These are phyloP conservation scores for Cyrtonyx montezumae DNA, from an alignment of 2,113 vertebrate species.

Conservation along the genomic window DNA sequence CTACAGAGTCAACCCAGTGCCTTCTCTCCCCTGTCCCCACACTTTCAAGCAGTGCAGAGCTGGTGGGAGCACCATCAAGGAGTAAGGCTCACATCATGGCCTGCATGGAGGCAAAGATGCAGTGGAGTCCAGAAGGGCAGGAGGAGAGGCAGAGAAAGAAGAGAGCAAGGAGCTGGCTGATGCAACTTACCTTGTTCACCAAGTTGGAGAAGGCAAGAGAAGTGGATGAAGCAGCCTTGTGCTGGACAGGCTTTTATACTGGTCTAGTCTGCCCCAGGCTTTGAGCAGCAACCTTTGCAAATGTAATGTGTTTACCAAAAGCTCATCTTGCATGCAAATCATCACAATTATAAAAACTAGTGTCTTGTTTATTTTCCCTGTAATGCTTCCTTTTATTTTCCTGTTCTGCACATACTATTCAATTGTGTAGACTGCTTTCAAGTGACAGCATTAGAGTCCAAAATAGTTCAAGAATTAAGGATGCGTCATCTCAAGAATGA, in stretches of 20 bases:
- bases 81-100: background rate
- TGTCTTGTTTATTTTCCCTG: background rate
- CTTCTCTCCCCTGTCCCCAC: background rate
- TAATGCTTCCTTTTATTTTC: background rate
- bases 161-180: fast-evolving
- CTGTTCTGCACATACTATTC: background rate
- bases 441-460: background rate
- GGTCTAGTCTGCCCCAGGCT: background rate
- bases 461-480: background rate
- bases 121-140: too few species aligned
- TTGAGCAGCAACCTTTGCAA: too few species aligned
- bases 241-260: background rate
- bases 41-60: fast-evolving
- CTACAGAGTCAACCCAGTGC: background rate
- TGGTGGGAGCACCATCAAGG: fast-evolving
- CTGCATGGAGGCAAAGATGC: fast-evolving
- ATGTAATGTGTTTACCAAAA: background rate
- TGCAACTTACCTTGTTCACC: background rate
- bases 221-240: background rate
- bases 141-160: background rate
- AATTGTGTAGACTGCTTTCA: background rate
- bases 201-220: background rate
- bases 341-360: background rate
- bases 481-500: too few species aligned
- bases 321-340: background rate